Percentiles rank a stretch among this genome's conserved stretches.
phyloP scores from a whole-genome alignment of 1,140 invertebrate species.

The Platyscapa corneri region DNA sequence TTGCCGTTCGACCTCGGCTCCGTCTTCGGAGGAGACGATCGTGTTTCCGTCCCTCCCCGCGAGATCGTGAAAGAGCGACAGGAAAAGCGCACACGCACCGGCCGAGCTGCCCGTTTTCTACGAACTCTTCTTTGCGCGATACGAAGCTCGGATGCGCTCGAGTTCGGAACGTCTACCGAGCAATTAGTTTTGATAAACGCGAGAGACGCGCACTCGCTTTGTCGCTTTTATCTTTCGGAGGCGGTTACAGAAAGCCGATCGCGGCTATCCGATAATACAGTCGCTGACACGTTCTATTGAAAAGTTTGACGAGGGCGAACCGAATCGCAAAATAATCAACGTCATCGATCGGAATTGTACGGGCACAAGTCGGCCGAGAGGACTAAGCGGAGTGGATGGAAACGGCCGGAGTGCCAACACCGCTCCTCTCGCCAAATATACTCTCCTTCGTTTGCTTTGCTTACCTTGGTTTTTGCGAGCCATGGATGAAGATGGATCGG shows the following conservation, averaged over 20 bases:
- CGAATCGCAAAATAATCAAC: constrained; percentile 36
- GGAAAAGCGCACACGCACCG: constrained; percentile 33
- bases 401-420: no score
- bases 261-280: constrained; percentile 38
- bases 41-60: constrained; percentile 6
- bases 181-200: constrained; percentile 47
- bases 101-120: no score
- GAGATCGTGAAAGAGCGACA: neutral
- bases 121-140: no score
- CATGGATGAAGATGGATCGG: neutral
- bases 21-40: constrained; percentile 17
- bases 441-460: neutral
- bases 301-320: neutral
- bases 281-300: constrained; percentile 38
- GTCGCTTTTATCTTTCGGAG: neutral
- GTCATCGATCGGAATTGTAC: constrained; percentile 34
- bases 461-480: constrained; percentile 22
- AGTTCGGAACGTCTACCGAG: constrained; percentile 17
- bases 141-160: no score
- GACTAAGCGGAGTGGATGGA: no score
- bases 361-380: neutral
- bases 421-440: neutral
- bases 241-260: neutral
- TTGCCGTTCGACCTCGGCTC: constrained; percentile 5
- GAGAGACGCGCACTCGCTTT: constrained; percentile 18